Base-by-base conservation (phyloP, 30 jellyfish, hydroid and myxozoan genomes). In the Aurelia coerulea region DNA sequence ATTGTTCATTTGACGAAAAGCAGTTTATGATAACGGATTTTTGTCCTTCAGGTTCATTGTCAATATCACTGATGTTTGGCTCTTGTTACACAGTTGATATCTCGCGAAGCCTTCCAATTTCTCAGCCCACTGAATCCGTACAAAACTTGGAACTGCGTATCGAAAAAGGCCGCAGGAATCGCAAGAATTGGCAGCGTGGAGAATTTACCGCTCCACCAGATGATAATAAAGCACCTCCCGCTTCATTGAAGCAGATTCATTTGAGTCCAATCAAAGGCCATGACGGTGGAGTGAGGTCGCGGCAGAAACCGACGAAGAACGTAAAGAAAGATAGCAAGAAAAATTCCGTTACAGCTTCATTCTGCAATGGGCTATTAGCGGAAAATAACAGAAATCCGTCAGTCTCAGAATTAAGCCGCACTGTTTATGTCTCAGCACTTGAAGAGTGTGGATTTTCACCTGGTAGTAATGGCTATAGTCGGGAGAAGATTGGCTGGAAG, bases 171-270 rank as follows among this genome's bases (percentile, higher is more conserved):
- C 92, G 93, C 18, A 41, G 91, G 34, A 68, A 78, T 37, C 64
- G 97, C 37, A 77, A 69, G 54, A 50, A 77, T 32, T 91, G 96
- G 95, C 69, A 78, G 51, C 77, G 97, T 4, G 92, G 93, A 12
- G 97, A 91, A 62, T 91, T 63, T 67, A 65, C 54, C 18, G 79
- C 90, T 8, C 64, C 60, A 19, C 95, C 53, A 10, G 88, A 63
- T 17, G 17, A 19, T 46, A 39, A 12, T 68, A 29, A 15, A 37
- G 49, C 39, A 63, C 63, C 34, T 46, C 53, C 53, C 53, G 53
- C 53, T 0, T 42, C 53, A 42, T 32, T 14, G 68, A 66, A 32
- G 65, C 32, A 41, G 31, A 60, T 19, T 4, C 4, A 15, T 13
- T 49, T 75, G 7, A 58, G 65, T 5, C 52, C 78, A 4, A 79